Evolutionary conservation across 2,888 invertebrate genomes (phyloP).

Genomic region (Spatulosminthurus flaviceps): DNA sequence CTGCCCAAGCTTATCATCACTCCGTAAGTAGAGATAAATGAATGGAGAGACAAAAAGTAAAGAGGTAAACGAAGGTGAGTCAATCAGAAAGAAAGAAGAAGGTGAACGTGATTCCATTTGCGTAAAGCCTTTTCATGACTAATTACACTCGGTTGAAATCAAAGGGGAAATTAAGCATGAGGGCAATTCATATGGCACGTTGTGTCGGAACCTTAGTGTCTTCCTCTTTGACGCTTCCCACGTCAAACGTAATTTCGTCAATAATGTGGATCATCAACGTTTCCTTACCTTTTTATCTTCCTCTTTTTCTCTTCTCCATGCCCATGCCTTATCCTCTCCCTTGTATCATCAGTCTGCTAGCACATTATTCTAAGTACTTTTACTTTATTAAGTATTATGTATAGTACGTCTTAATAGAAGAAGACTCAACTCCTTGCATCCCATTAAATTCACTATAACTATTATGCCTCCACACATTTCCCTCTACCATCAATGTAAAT

Average conservation of each 20-base stretch:
- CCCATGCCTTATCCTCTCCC: neutral
- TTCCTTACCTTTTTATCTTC: constrained; percentile 11
- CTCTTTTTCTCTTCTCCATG: neutral
- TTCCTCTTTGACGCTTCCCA: constrained; percentile 45
- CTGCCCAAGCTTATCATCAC: constrained; percentile 11
- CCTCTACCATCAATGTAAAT: too few species aligned
- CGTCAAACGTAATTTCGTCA: constrained; percentile 50
- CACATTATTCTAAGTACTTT: too few species aligned
- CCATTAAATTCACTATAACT: too few species aligned
- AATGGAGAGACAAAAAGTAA: constrained; percentile 39
- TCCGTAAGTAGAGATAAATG: constrained; percentile 35
- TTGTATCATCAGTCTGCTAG: too few species aligned
- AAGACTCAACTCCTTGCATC: too few species aligned
- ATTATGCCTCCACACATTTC: too few species aligned
- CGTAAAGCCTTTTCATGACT: constrained; percentile 57
- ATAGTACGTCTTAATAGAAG: too few species aligned
- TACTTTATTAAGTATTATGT: too few species aligned
- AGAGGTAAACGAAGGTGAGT: constrained; percentile 13
- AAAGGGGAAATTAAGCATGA: constrained; percentile 54
- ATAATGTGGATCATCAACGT: constrained; percentile 43
- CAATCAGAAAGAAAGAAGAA: constrained; percentile 25
- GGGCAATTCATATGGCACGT: constrained; percentile 56
- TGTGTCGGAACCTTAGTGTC: constrained; percentile 24
- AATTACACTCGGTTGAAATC: constrained; percentile 57
- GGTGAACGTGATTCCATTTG: constrained; percentile 58